phyloP scores from a whole-genome alignment of 2,888 invertebrate genomes.

The Plebejus melissa region DNA sequence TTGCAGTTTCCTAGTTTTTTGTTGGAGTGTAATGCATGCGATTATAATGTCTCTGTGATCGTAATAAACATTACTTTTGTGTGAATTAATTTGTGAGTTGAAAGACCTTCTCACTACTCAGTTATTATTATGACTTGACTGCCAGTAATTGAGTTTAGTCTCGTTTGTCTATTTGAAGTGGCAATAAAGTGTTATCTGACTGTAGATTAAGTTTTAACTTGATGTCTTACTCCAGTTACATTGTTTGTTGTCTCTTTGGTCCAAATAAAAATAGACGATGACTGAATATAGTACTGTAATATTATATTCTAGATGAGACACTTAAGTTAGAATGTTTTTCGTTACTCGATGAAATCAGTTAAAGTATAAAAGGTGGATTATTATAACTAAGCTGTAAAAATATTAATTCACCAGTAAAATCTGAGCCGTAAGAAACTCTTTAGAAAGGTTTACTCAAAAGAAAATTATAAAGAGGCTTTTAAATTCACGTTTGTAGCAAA shows the following conservation, averaged over 20 bases:
- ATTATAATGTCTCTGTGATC: slow-evolving; percentile 15
- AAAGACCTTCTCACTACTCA: slow-evolving; percentile 6
- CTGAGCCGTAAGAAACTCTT: not conserved
- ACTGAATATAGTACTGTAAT: not conserved
- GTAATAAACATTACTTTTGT: slow-evolving; percentile 3
- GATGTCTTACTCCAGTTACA: not conserved
- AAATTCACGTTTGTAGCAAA: not conserved
- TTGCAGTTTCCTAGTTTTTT: slow-evolving; percentile 33
- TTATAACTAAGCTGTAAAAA: not conserved
- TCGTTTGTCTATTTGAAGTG: slow-evolving; percentile 4
- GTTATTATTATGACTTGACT: not conserved
- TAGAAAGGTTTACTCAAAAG: not conserved
- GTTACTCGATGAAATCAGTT: not conserved
- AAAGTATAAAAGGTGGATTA: not conserved
- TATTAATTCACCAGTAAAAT: not conserved
- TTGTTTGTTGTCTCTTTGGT: not conserved
- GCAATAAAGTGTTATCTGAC: not conserved
- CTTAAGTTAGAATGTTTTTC: not conserved
- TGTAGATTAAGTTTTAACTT: slow-evolving; percentile 21
- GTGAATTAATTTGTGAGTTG: not conserved
- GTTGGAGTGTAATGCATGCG: not conserved
- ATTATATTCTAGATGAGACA: not conserved
- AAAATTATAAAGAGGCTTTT: not conserved
- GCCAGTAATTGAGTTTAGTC: slow-evolving; percentile 10
- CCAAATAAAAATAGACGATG: not conserved